Base-by-base conservation (phyloP, 2,797 vertebrate genomes). In the Triplophysa bombifrons region DNA sequence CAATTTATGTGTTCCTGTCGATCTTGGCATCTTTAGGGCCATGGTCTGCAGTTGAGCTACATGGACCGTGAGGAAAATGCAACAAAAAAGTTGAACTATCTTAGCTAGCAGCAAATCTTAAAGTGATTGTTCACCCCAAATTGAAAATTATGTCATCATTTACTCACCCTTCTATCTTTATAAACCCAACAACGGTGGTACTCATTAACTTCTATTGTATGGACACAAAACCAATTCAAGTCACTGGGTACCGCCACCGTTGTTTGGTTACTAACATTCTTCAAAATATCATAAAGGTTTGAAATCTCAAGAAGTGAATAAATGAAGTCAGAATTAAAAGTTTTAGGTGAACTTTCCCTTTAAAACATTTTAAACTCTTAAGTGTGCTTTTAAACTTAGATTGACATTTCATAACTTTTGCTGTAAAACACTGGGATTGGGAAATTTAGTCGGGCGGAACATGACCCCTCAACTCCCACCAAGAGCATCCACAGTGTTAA, bases 381-480 rank as follows among this genome's bases (percentile, higher is more conserved):
- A 25, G 14, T 17, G 17, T n/a, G 41, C 14, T 72, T 58, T 56
- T 13, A 27, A 72, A 12, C 16, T 17, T 14, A 44, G 68, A 55
- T 56, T 56, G 61, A 20, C 61, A 13, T 72, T 66, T 64, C 8
- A 2, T 61, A 22, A n/a, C 66, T 25, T 12, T 34, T 19, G 3
- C 63, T 73, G 78, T 58, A 51, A 46, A 80, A 73, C 61, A 56
- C 27, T 19, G 20, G 63, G 12, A 56, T 58, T 67, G 41, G 51
- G 70, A 80, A 80, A 72, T 77, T 48, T 61, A 61, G 75, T 70
- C 66, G 34, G 44, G 65, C 56, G 14, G 58, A 72, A 80, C 78
- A 22, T 46, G 70, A 74, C 51, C 30, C 56, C 25, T 72, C 13
- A 48, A 66, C 70, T 73, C 70, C 50, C 38, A 48, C 51, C 27